phyloP scores from a whole-genome alignment of 2,113 vertebrate species.

The Periophthalmodon schlosseri region DNA sequence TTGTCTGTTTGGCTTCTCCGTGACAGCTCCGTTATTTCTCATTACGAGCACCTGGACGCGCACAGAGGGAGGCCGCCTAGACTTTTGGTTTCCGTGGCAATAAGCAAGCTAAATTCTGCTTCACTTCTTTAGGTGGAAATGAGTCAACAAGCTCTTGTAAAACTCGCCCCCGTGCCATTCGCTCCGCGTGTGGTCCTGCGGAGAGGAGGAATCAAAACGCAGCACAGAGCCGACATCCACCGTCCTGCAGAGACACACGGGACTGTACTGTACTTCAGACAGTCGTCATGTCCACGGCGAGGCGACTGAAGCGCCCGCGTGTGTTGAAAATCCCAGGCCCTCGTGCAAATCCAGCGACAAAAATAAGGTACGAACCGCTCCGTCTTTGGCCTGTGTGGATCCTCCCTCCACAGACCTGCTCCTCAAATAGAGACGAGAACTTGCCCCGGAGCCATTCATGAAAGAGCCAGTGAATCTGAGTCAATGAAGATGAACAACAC shows the following conservation, averaged over 20 bases:
- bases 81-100: constrained; percentile 70
- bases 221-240: constrained; percentile 38
- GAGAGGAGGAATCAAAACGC: constrained; percentile 34
- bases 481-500: background rate
- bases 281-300: background rate
- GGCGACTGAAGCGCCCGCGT: no score
- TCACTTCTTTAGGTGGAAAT: constrained; percentile 69
- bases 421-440: background rate
- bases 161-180: constrained; percentile 62
- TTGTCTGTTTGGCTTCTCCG: constrained; percentile 23
- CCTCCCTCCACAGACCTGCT: background rate
- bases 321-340: no score
- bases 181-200: constrained; percentile 50
- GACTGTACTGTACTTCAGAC: constrained; percentile 23
- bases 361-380: background rate
- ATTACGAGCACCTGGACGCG: constrained; percentile 39
- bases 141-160: constrained; percentile 71
- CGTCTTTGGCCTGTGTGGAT: background rate
- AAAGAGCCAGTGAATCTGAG: background rate
- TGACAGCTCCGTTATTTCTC: constrained; percentile 43
- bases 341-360: no score
- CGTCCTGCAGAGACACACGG: constrained; percentile 36
- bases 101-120: constrained; percentile 69
- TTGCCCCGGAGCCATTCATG: background rate
- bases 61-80: constrained; percentile 28